These are phyloP conservation scores for Cerastis leucographa DNA, from an alignment of 2,888 invertebrate genomes.

Conservation along the genomic window DNA sequence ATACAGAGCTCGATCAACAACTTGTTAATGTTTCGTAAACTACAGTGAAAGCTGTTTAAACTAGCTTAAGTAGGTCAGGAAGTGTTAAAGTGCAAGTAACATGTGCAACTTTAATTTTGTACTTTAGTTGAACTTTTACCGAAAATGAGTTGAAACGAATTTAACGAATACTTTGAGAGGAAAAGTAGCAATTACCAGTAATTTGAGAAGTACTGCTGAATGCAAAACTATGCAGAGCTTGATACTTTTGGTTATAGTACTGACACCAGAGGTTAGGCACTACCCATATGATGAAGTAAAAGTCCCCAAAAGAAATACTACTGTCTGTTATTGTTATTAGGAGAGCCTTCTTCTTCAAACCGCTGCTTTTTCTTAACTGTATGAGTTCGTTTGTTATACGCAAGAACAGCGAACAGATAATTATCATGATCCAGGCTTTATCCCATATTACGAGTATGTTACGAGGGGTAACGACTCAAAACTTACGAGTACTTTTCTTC, in stretches of 20 bases:
- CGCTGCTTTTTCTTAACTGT: not conserved
- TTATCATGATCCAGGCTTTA: not conserved
- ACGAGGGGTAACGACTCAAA: not conserved
- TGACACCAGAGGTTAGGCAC: no score
- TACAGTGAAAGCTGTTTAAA: slow-evolving; percentile 41
- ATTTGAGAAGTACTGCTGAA: not conserved
- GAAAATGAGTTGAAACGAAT: not conserved
- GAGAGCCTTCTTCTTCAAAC: no score
- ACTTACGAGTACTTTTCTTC: not conserved
- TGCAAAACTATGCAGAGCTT: not conserved
- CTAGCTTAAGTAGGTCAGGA: slow-evolving; percentile 18
- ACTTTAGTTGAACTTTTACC: not conserved
- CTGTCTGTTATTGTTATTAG: no score
- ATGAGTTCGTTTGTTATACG: not conserved
- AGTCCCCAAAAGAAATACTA: no score
- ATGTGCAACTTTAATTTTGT: slow-evolving; percentile 7
- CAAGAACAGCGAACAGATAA: not conserved
- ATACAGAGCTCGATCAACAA: slow-evolving; percentile 49
- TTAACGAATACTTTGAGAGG: not conserved
- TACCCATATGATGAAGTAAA: no score
- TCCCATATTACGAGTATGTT: not conserved
- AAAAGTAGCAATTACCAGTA: not conserved
- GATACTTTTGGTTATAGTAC: not conserved
- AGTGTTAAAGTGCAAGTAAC: slow-evolving; percentile 5
- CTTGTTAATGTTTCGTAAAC: slow-evolving; percentile 44